A percentile compares a stretch with the other conserved stretches of the same genome.
Conservation (phyloP, 1,140 invertebrate genomes). For the Drosophila aff. region DNA sequence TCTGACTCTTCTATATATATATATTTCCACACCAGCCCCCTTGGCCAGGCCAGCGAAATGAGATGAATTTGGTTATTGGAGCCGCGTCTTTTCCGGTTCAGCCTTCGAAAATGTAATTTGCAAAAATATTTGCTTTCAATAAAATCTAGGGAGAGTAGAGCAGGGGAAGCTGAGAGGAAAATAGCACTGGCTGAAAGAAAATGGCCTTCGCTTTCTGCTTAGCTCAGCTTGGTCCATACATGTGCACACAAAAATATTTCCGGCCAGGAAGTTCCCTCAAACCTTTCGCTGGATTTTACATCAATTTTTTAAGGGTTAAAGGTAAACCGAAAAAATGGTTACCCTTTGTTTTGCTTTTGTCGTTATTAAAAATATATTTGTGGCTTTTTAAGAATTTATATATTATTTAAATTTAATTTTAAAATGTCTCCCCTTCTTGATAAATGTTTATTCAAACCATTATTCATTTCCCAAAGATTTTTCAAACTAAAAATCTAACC, state of each 20-base stretch:
- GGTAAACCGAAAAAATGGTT: fast-evolving
- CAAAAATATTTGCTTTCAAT: conserved; percentile 81
- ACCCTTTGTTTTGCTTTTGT: not conserved
- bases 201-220: conserved; percentile 28
- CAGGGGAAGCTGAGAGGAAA: conserved; percentile 1
- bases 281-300: not conserved
- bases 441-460: not conserved
- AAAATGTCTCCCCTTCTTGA: not conserved
- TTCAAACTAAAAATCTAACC: too few species aligned
- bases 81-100: conserved; percentile 37
- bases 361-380: too few species aligned
- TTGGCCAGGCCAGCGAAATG: conserved; percentile 30
- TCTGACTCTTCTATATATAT: conserved; percentile 29
- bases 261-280: conserved; percentile 23
- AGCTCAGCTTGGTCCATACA: conserved; percentile 41
- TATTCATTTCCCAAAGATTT: too few species aligned
- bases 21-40: conserved; percentile 7
- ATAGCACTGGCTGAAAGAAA: conserved; percentile 30
- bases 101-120: conserved; percentile 73
- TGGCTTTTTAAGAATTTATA: not conserved
- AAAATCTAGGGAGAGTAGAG: conserved; percentile 28
- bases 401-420: not conserved
- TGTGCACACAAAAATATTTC: conserved; percentile 13
- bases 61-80: conserved; percentile 36
- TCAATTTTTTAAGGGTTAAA: not conserved